Conservation (phyloP, 2,797 vertebrate species). For the Macropus fuliginosus region DNA sequence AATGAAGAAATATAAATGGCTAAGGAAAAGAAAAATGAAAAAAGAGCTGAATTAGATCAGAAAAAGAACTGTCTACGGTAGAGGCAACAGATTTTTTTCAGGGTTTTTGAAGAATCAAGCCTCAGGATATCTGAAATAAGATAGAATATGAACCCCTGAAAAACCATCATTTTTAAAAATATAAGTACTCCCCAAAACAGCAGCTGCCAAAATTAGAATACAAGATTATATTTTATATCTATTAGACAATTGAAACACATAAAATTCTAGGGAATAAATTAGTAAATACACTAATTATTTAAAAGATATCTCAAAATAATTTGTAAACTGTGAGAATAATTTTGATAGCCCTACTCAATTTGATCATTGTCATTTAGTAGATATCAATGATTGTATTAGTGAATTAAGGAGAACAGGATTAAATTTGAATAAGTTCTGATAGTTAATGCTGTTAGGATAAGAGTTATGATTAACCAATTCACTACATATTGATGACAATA, state of each 20-base stretch:
- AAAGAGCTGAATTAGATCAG: neutral
- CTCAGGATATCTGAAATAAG: neutral
- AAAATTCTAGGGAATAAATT: too few species aligned
- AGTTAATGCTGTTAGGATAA: too few species aligned
- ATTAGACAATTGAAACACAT: conserved; percentile 54
- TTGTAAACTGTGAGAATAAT: too few species aligned
- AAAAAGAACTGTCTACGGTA: neutral
- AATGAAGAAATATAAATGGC: neutral
- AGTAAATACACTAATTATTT: too few species aligned
- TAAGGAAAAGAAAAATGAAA: neutral
- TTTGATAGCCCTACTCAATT: too few species aligned
- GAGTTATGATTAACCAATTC: too few species aligned
- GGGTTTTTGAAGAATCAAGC: neutral
- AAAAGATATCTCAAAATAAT: too few species aligned
- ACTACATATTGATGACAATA: too few species aligned
- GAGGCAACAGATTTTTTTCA: neutral
- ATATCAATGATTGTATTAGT: too few species aligned
- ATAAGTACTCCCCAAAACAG: conserved; percentile 37
- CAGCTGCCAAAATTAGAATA: conserved; percentile 62
- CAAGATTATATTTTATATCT: conserved; percentile 58
- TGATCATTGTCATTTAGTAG: too few species aligned
- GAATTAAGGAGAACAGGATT: too few species aligned
- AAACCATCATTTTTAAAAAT: conserved; percentile 29
- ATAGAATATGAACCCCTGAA: neutral
- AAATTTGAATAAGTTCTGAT: too few species aligned